Conservation (phyloP, 2,888 invertebrate species). For the Protodeltote pygarga region DNA sequence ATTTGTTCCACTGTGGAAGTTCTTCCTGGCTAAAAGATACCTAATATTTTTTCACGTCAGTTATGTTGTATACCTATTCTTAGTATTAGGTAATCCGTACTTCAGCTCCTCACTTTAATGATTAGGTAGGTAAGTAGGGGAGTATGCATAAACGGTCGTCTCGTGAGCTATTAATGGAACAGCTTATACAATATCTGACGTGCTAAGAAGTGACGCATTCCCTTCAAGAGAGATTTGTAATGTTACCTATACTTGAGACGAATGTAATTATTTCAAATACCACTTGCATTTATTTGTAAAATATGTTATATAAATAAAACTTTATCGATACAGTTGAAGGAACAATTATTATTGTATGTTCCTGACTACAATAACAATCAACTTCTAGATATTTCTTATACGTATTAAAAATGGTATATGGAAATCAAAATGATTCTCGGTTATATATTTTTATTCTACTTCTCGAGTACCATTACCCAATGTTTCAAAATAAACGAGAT, state of each 20-base stretch:
- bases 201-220: constrained; percentile 39
- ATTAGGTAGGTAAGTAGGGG: neutral
- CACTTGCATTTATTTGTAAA: neutral
- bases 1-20: no score
- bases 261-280: constrained; percentile 35
- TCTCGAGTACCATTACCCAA: constrained; percentile 17
- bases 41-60: no score
- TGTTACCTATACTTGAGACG: constrained; percentile 22
- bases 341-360: no score
- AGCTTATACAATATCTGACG: constrained; percentile 29
- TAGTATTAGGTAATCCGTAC: constrained; percentile 10
- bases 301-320: constrained; percentile 15
- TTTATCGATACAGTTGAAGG: constrained; percentile 31
- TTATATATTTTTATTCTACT: no score
- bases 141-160: constrained; percentile 1
- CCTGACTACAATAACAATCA: no score
- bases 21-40: no score
- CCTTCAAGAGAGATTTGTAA: constrained; percentile 10
- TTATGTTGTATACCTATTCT: neutral
- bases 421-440: constrained; percentile 1
- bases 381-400: no score
- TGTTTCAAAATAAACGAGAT: constrained; percentile 35
- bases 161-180: constrained; percentile 25
- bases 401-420: no score
- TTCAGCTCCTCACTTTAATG: constrained; percentile 8